Evolutionary conservation across 2,113 vertebrate species (phyloP), one percentile per base, ranked within the genome.

Genomic region (Lucifuga dentata): DNA sequence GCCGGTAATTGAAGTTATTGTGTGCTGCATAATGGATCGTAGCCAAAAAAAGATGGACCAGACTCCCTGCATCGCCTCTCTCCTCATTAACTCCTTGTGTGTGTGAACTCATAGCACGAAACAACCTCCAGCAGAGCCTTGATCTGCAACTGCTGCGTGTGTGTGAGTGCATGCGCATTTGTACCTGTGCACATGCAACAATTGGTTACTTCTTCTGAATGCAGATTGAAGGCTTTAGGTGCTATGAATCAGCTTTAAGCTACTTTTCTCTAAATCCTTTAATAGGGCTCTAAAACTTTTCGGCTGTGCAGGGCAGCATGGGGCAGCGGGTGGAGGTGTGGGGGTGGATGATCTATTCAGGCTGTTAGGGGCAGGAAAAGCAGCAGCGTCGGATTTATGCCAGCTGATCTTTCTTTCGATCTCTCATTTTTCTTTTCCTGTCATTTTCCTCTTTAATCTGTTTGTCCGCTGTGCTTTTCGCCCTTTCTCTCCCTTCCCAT

Each of bases 201-300:
- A 56, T 44, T 49, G 52, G 52, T 33, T 46, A 48, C 11, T 38
- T 44, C 44, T 45, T 33, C 33, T 66, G 58, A 63, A 76, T 70
- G 58, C 35, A 76, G 62, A 11, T 40, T 33, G 24, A 57, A 73
- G 36, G 48, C 56, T 68, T 79, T 65, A 61, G 52, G 69, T 48
- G 75, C 65, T 53, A 44, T 53, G 50, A 61, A 53, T 65, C 68
- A 70, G 61, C 67, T 41, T 71, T 65, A 88, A 86, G 83, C 83
- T 85, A 53, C 79, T 89, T 86, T 83, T 67, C 73, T 72, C 39
- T 77, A 76, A 83, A 88, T 74, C 83, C 55, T 61, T 76, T 87
- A 83, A 85, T 76, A 73, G 55, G 66, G 61, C 51, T 75, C 40
- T 58, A 57, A 73, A 86, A 78, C 51, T 41, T 74, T 75, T 26